Conservation (phyloP, 2,113 vertebrate genomes). For the Scophthalmus maximus region DNA sequence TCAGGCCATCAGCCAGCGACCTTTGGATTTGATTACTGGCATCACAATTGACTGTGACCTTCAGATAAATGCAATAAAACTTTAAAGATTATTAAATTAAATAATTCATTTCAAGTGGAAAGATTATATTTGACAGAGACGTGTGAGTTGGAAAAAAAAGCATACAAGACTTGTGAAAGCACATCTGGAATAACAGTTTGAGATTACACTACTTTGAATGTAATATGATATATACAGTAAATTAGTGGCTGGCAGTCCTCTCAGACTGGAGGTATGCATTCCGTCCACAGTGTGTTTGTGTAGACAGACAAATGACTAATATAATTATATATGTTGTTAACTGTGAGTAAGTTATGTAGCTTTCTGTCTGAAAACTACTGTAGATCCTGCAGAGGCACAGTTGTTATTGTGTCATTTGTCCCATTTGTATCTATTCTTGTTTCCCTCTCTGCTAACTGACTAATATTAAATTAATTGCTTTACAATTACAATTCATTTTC, state of each 20-base stretch:
- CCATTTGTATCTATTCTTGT: neutral
- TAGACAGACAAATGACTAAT: neutral
- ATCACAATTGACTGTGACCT: neutral
- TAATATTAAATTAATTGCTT: neutral
- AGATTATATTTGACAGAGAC: neutral
- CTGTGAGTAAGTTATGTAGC: constrained; percentile 9
- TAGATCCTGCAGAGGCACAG: neutral
- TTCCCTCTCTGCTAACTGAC: neutral
- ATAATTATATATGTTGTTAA: constrained; percentile 12
- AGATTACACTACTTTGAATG: constrained; percentile 9
- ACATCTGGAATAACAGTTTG: constrained; percentile 49
- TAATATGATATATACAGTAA: constrained; percentile 37
- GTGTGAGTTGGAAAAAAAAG: constrained; percentile 10
- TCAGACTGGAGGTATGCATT: constrained; percentile 15
- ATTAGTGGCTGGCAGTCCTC: constrained; percentile 1
- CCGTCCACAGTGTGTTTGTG: constrained; percentile 28
- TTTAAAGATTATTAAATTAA: constrained; percentile 21
- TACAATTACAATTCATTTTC: too few species aligned
- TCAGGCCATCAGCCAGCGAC: too few species aligned
- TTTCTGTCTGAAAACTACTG: neutral
- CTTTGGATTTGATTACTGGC: too few species aligned
- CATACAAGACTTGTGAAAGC: constrained; percentile 24
- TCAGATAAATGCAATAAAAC: constrained; percentile 20
- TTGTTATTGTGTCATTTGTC: neutral
- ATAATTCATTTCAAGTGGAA: neutral